Conservation (phyloP, 2,797 vertebrate genomes). For the Rhabdomys pumilio region DNA sequence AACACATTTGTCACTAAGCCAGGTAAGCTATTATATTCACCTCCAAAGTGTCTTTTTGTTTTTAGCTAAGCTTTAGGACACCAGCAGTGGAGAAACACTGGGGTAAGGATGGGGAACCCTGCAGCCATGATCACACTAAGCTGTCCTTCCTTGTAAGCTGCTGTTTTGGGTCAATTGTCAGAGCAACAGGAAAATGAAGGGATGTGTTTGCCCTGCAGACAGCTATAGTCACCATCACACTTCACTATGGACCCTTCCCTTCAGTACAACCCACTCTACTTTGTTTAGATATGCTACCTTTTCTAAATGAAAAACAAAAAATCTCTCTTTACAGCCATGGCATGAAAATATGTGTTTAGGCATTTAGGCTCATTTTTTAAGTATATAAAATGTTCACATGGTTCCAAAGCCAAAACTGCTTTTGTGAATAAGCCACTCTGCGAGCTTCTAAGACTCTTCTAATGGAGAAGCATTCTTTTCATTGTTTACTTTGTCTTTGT, state of each 20-base stretch:
- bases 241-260: not conserved
- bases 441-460: too few species aligned
- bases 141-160: not conserved
- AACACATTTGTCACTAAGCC: not conserved
- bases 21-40: not conserved
- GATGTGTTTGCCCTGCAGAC: not conserved
- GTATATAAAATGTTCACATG: not conserved
- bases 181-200: not conserved
- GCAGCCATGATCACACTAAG: not conserved
- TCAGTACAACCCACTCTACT: not conserved
- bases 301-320: not conserved
- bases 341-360: conserved; percentile 3
- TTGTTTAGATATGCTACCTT: not conserved
- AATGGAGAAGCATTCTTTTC: not conserved
- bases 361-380: not conserved
- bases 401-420: conserved; percentile 7
- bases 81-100: not conserved
- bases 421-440: too few species aligned
- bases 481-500: not conserved
- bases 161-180: not conserved
- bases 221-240: not conserved
- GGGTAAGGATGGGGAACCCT: not conserved
- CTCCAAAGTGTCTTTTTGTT: not conserved
- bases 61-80: not conserved
- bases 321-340: not conserved